Conservation (phyloP, 2,888 invertebrate species). For the Macaria notata region DNA sequence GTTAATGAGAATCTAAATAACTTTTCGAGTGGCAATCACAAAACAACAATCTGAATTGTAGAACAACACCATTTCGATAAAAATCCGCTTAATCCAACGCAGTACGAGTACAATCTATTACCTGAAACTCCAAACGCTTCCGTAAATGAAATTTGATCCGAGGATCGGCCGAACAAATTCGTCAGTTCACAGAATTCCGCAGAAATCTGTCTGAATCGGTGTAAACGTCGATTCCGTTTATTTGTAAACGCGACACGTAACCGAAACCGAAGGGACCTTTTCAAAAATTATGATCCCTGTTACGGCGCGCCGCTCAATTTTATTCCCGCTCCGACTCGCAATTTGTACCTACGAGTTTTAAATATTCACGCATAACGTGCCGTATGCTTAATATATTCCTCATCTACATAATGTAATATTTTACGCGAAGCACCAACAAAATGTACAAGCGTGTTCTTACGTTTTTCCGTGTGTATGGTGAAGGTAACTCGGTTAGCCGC, state of each 20-base stretch:
- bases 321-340: slow-evolving; percentile 46
- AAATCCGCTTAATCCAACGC: no score
- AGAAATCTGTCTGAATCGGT: slow-evolving; percentile 23
- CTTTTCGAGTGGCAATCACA: no score
- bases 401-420: slow-evolving; percentile 72
- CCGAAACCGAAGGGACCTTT: slow-evolving; percentile 55
- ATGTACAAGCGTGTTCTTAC: slow-evolving; percentile 45
- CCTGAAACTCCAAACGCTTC: not conserved
- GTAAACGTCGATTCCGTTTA: slow-evolving; percentile 25
- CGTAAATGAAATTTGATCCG: slow-evolving; percentile 4
- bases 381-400: slow-evolving; percentile 65
- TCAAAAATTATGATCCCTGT: slow-evolving; percentile 56
- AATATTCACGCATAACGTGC: slow-evolving; percentile 65
- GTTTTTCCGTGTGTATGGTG: slow-evolving; percentile 32
- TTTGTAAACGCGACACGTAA: slow-evolving; percentile 48
- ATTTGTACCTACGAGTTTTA: slow-evolving; percentile 61
- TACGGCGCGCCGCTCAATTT: slow-evolving; percentile 40
- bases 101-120: no score
- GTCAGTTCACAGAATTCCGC: slow-evolving; percentile 19
- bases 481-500: slow-evolving; percentile 22
- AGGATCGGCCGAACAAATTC: slow-evolving; percentile 2
- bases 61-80: no score
- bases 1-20: no score
- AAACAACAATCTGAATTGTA: no score
- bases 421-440: slow-evolving; percentile 47